Conservation (phyloP, 2,888 invertebrate species). For the Slavum lentiscoides region DNA sequence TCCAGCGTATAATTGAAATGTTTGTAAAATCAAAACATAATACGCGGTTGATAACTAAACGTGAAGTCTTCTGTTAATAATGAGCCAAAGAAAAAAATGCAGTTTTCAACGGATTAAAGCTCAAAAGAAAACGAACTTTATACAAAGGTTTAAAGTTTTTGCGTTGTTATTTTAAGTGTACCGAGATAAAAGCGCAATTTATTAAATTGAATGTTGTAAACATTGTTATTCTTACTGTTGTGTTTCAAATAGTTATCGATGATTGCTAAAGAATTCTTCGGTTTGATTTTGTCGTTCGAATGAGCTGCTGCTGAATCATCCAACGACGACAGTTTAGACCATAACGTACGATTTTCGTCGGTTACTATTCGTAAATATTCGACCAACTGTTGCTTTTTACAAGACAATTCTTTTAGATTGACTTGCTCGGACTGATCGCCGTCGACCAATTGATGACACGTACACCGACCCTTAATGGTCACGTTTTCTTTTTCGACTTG, state of each 20-base stretch:
- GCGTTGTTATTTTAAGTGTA: background rate
- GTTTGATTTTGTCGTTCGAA: slow-evolving; percentile 36
- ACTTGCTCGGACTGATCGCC: background rate
- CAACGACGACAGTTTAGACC: slow-evolving; percentile 70
- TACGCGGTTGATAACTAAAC: too few relatives aligned
- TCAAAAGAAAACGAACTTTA: background rate
- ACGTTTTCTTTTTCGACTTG: slow-evolving; percentile 77
- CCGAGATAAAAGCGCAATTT: too few relatives aligned
- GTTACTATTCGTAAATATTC: slow-evolving; percentile 81
- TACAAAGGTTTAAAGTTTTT: background rate
- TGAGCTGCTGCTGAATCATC: slow-evolving; percentile 5
- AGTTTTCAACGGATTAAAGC: too few relatives aligned
- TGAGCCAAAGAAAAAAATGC: too few relatives aligned
- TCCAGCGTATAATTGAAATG: too few relatives aligned
- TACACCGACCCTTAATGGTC: slow-evolving; percentile 61
- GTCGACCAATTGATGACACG: background rate
- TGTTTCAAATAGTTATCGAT: slow-evolving; percentile 38
- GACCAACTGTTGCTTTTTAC: slow-evolving; percentile 70
- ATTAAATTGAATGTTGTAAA: background rate
- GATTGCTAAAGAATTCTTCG: slow-evolving; percentile 35
- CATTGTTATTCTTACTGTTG: slow-evolving; percentile 10
- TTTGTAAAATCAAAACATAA: too few relatives aligned
- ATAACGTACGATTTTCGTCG: slow-evolving; percentile 77
- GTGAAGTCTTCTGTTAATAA: too few relatives aligned
- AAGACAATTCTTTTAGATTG: slow-evolving; percentile 20